phyloP scores from a whole-genome alignment of 1,140 invertebrate species.

The Anadara kagoshimensis region DNA sequence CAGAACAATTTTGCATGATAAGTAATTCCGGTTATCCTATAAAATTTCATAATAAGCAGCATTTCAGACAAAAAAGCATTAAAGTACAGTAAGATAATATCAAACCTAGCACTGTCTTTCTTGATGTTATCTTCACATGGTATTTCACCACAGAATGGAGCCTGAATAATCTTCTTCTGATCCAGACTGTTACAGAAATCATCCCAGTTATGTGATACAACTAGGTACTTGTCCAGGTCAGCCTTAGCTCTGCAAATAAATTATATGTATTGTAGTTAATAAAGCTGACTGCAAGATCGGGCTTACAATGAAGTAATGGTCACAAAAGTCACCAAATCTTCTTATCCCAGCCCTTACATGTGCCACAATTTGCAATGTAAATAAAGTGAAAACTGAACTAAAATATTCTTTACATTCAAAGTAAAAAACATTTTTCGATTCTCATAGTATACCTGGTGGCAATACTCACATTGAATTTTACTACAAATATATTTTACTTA shows the following conservation, averaged over 20 bases:
- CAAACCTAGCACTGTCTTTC: constrained; percentile 91
- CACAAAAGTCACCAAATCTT: not conserved
- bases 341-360: not conserved
- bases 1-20: no score
- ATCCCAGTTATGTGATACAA: constrained; percentile 84
- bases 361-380: no score
- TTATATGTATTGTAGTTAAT: constrained; percentile 6
- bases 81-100: no score
- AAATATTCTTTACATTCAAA: no score
- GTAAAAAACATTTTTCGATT: no score
- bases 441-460: no score
- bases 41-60: no score
- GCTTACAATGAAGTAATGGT: not conserved
- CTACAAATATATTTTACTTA: no score
- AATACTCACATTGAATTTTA: no score
- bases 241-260: constrained; percentile 80
- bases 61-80: no score
- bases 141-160: constrained; percentile 94
- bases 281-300: not conserved
- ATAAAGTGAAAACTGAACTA: no score
- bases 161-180: constrained; percentile 89
- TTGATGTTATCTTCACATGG: constrained; percentile 97
- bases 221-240: constrained; percentile 85
- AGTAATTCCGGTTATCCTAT: no score
- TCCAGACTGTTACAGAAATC: constrained; percentile 89